Conservation (phyloP, 2,888 invertebrate species). For the Dermolepida albohirtum region DNA sequence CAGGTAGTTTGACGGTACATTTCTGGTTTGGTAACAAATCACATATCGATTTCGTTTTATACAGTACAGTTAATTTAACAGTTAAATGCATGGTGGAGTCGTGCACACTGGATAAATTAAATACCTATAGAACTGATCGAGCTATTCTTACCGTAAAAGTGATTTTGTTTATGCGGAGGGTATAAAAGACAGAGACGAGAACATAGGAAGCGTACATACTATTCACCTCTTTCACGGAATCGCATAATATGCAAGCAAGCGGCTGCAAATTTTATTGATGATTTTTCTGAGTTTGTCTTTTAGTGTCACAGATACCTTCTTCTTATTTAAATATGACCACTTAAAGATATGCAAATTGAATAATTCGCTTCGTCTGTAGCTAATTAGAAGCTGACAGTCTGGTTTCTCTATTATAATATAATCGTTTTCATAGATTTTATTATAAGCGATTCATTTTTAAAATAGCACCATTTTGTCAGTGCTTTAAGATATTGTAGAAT, state of each 20-base stretch:
- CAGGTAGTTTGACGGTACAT: constrained; percentile 34
- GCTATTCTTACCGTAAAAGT: constrained; percentile 23
- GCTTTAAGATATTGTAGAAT: too few species aligned
- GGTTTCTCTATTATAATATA: constrained; percentile 18
- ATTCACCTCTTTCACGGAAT: constrained; percentile 23
- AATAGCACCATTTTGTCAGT: too few species aligned
- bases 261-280: constrained; percentile 47
- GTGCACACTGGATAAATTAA: constrained; percentile 21
- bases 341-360: constrained; percentile 54
- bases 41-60: constrained; percentile 29
- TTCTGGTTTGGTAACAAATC: constrained; percentile 40
- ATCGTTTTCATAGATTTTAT: not conserved
- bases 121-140: constrained; percentile 1
- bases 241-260: constrained; percentile 40
- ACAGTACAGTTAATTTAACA: constrained; percentile 33
- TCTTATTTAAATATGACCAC: constrained; percentile 52
- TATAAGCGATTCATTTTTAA: too few species aligned
- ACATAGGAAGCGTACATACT: constrained; percentile 1
- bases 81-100: constrained; percentile 31
- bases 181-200: constrained; percentile 8
- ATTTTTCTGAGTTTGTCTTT: constrained; percentile 17
- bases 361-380: constrained; percentile 52
- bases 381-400: constrained; percentile 48
- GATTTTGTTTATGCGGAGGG: constrained; percentile 16
- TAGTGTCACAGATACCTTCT: constrained; percentile 44